Conservation (phyloP, 2,797 vertebrate genomes). For the Pantherophis alleghaniensis region DNA sequence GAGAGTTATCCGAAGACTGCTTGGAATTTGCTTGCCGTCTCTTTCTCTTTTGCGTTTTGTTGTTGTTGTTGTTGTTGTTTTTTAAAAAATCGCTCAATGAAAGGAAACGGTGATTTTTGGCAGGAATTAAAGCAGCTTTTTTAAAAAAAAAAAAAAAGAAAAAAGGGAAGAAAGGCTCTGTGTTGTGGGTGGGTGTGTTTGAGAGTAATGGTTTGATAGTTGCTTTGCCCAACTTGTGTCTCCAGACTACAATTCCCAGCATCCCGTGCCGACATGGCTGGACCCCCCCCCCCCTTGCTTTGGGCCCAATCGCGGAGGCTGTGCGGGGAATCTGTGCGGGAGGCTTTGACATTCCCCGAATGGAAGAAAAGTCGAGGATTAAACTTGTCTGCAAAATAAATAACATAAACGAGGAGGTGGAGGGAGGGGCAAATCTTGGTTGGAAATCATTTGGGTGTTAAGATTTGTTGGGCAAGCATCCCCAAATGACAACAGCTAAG, state of each 20-base stretch:
- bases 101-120: constrained; percentile 27
- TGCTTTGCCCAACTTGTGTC: neutral
- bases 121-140: neutral
- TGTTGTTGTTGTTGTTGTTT: constrained; percentile 30
- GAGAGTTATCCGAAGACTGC: constrained; percentile 47
- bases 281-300: neutral
- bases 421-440: constrained; percentile 28
- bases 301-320: neutral
- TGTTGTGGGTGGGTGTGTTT: constrained; percentile 12
- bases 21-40: constrained; percentile 37
- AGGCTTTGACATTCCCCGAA: too few species aligned
- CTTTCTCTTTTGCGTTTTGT: neutral
- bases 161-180: neutral
- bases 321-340: too few species aligned
- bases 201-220: constrained; percentile 1
- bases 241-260: neutral
- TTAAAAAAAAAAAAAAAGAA: neutral
- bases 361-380: neutral
- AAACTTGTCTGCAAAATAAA: neutral
- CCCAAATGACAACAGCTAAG: constrained; percentile 12
- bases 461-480: neutral
- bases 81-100: constrained; percentile 18
- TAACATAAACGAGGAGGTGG: neutral
- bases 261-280: neutral
- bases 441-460: constrained; percentile 27